These are phyloP conservation scores for Cebidichthys violaceus DNA, from an alignment of 2,113 vertebrate genomes.

Conservation along the genomic window DNA sequence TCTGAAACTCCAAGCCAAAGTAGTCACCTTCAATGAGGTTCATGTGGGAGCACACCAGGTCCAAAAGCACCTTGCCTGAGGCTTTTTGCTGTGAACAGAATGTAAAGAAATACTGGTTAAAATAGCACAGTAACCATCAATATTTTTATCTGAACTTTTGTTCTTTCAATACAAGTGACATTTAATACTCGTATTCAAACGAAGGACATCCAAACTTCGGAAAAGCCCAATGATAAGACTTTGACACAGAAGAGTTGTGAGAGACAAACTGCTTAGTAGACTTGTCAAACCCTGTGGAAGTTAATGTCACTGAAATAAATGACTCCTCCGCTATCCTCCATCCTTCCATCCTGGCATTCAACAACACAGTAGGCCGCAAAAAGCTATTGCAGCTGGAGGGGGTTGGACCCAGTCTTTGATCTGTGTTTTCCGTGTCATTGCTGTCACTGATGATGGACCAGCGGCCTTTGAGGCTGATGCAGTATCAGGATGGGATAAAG, in stretches of 20 bases:
- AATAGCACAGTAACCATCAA: slow-evolving; percentile 9
- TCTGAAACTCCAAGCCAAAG: slow-evolving; percentile 96
- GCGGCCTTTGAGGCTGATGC: slow-evolving; percentile 53
- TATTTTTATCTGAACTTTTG: slow-evolving; percentile 15
- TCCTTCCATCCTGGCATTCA: slow-evolving; percentile 21
- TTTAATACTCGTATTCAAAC: slow-evolving; percentile 31
- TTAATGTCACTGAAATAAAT: slow-evolving; percentile 29
- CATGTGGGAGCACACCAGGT: slow-evolving; percentile 94
- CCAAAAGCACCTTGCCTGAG: slow-evolving; percentile 92
- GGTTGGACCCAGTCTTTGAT: slow-evolving; percentile 53
- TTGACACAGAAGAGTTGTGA: slow-evolving; percentile 27
- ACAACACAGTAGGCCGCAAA: slow-evolving; percentile 26
- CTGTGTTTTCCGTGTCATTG: slow-evolving; percentile 58
- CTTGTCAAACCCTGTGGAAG: slow-evolving; percentile 21
- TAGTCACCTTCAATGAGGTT: slow-evolving; percentile 99
- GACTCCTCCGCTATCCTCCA: slow-evolving; percentile 5
- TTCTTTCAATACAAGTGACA: slow-evolving; percentile 4
- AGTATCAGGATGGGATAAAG: slow-evolving; percentile 36
- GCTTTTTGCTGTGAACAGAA: slow-evolving; percentile 90
- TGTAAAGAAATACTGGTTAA: slow-evolving; percentile 21
- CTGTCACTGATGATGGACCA: slow-evolving; percentile 29
- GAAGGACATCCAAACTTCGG: neutral
- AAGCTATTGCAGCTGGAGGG: slow-evolving; percentile 32
- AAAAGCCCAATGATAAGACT: neutral
- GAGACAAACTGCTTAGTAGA: slow-evolving; percentile 27